phyloP scores from a whole-genome alignment of 2,888 invertebrate genomes.

The Platypus cylindrus region DNA sequence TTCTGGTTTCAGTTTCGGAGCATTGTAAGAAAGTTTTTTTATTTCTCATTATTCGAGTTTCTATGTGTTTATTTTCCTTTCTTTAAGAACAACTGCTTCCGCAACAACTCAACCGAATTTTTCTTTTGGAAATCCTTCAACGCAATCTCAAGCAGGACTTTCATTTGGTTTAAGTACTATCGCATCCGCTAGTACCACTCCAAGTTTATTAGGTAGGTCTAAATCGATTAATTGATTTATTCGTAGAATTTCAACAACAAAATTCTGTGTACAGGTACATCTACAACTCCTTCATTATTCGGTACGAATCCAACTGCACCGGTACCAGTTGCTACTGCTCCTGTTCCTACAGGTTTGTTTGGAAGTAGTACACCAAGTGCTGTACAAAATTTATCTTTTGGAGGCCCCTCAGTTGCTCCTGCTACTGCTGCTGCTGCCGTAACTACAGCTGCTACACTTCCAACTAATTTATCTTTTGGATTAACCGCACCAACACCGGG shows the following conservation, averaged over 20 bases:
- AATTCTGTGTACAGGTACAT: slow-evolving; percentile 1
- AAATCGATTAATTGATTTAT: slow-evolving; percentile 12
- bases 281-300: slow-evolving; percentile 5
- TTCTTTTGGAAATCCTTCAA: slow-evolving; percentile 7
- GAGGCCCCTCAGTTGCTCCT: slow-evolving; percentile 4
- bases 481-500: slow-evolving; percentile 2
- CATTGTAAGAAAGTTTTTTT: slow-evolving; percentile 6
- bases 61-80: neutral
- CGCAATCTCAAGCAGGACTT: slow-evolving; percentile 13
- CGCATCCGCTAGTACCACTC: slow-evolving; percentile 6
- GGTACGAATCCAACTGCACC: slow-evolving; percentile 6
- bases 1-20: slow-evolving; percentile 8
- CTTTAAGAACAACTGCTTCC: slow-evolving; percentile 7
- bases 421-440: slow-evolving; percentile 1
- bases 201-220: slow-evolving; percentile 25
- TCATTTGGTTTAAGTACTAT: slow-evolving; percentile 14
- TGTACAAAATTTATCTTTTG: slow-evolving; percentile 7
- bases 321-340: slow-evolving; percentile 2
- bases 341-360: slow-evolving; percentile 8
- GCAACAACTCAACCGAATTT: slow-evolving; percentile 7
- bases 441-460: slow-evolving; percentile 3
- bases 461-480: slow-evolving; percentile 5
- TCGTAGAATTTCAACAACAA: slow-evolving; percentile 15
- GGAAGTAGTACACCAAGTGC: slow-evolving; percentile 7
- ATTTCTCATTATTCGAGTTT: neutral